These are phyloP conservation scores for Agrotis clavis DNA, from an alignment of 2,888 invertebrate species.

Conservation along the genomic window DNA sequence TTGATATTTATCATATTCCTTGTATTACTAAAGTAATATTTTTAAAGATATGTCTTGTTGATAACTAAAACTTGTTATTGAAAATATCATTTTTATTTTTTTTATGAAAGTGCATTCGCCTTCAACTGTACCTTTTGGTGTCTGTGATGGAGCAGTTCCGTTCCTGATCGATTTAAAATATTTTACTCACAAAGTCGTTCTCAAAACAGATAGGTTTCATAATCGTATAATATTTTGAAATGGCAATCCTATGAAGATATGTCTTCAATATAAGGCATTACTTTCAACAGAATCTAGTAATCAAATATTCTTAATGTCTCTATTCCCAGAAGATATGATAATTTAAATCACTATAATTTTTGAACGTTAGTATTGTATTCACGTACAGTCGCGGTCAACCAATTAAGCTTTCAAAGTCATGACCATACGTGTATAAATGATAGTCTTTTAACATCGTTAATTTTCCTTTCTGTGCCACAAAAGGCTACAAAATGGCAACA, in stretches of 20 bases:
- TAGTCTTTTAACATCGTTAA: conserved; percentile 45
- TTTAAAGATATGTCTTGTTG: conserved; percentile 63
- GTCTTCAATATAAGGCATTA: conserved; percentile 20
- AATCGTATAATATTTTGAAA: conserved; percentile 3
- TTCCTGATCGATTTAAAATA: conserved; percentile 4
- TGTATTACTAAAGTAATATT: conserved; percentile 68
- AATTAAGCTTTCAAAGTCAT: conserved; percentile 47
- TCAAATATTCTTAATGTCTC: background rate
- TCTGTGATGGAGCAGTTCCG: conserved; percentile 11
- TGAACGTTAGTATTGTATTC: background rate
- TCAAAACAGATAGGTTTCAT: too few species aligned
- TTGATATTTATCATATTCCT: conserved; percentile 62
- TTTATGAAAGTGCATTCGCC: conserved; percentile 69
- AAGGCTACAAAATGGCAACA: conserved; percentile 47
- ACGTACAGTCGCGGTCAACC: conserved; percentile 27
- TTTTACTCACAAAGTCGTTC: too few species aligned
- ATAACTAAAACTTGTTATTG: conserved; percentile 70
- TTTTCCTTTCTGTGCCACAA: conserved; percentile 48
- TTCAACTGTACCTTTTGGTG: conserved; percentile 66
- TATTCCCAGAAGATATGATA: background rate
- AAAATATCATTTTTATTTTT: conserved; percentile 57
- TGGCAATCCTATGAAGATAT: conserved; percentile 20
- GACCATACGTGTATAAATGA: conserved; percentile 19
- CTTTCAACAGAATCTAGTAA: conserved; percentile 3
- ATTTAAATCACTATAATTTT: background rate